A percentile compares a stretch with the other conserved stretches of the same genome.
Evolutionary conservation across 2,888 invertebrate genomes (phyloP).

Genomic region (Seira sanloemensis): DNA sequence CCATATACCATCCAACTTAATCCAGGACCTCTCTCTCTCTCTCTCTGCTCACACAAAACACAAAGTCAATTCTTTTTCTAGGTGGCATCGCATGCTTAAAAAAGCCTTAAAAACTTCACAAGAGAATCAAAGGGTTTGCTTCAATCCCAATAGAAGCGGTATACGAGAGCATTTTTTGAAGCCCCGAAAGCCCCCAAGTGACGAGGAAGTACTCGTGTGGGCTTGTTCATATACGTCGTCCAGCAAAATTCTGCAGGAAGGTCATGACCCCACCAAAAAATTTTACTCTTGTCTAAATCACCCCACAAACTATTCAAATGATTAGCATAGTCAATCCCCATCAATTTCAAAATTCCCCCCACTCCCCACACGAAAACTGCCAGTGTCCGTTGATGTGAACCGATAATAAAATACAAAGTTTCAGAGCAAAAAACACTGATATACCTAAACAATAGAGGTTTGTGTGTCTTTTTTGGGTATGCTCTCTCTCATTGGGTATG

Average conservation of each 20-base stretch:
- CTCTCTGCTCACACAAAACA: background rate
- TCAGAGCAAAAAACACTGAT: background rate
- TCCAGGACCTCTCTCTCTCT: constrained; percentile 6
- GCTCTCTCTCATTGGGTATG: background rate
- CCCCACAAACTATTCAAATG: background rate
- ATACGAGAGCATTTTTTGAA: constrained; percentile 18
- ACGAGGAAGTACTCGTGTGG: constrained; percentile 49
- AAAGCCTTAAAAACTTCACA: constrained; percentile 3
- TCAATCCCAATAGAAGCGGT: background rate
- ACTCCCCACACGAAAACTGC: background rate
- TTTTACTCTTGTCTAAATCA: background rate
- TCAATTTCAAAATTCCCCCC: too few species aligned
- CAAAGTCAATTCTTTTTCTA: background rate
- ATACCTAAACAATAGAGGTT: constrained; percentile 1
- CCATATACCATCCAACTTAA: background rate
- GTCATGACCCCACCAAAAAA: background rate
- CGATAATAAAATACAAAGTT: background rate
- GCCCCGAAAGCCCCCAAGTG: constrained; percentile 49
- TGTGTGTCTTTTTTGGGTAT: background rate
- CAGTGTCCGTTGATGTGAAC: background rate
- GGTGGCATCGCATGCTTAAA: constrained; percentile 11
- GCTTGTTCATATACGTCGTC: background rate
- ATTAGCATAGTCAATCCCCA: too few species aligned
- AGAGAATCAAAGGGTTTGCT: constrained; percentile 15
- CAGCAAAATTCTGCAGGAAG: background rate